Evolutionary conservation across 2,888 invertebrate genomes (phyloP), one percentile per base, ranked within the genome.

Genomic region (Meteorus cinctellus): DNA sequence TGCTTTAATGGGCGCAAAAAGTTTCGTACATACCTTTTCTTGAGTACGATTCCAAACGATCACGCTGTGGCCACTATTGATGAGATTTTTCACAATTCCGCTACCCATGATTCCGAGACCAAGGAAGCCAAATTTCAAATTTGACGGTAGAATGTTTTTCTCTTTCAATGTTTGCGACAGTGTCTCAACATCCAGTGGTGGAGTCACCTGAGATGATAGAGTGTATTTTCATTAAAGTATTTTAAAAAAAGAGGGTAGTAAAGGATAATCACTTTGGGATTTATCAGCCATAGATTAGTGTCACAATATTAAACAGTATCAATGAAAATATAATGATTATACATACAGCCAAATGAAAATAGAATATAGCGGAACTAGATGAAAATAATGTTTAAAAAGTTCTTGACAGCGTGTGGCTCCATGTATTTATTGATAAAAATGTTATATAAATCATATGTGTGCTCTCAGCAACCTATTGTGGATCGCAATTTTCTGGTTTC

Each of bases 51-150:
- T 98, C 98, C 98, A 98, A 72, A 98, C 94, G 81, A 96, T 93
- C 72, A 98, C 97, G 86, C 95, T 95, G 89, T 98, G 98, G 0
- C 98, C 98, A 4, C 97, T 97, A 90, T 96, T 95, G 85, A 98
- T 93, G 72, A 98, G 92, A 90, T 98, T 98, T 92, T 97, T 97
- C 24, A 98, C 97, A 87, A 98, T 96, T 34, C 97, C 97, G 77
- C 95, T 94, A 69, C 98, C 98, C 96, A 98, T 98, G 87, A 96
- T 96, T 75, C 98, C 98, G 45, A 98, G 92, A 0, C 98, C 98
- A 36, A 98, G 93, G 90, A 98, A 98, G 36, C 98, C 98, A 89
- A 98, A 98, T 86, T 94, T 95, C 90, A 96, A 92, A 80, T 93
- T 92, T 29, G 97, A 96, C 0, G 98, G 95, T 78, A 93, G 93